phyloP scores from a whole-genome alignment of 2,113 vertebrate species.

The Ammodytes dubius region DNA sequence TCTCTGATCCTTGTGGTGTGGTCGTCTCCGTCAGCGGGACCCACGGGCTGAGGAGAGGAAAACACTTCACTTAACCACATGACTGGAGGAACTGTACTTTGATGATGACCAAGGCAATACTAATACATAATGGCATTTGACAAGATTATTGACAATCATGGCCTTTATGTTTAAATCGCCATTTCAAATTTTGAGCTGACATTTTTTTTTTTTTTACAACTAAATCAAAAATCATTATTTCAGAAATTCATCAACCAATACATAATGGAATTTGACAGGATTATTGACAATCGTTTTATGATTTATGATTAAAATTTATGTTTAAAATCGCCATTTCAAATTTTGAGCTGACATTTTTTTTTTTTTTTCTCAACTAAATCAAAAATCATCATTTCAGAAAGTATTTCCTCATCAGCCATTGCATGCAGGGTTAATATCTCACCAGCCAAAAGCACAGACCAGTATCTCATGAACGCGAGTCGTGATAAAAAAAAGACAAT shows the following conservation, averaged over 20 bases:
- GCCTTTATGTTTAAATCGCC: neutral
- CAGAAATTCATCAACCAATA: too few species aligned
- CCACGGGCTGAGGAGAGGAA: slow-evolving; percentile 35
- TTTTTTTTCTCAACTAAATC: too few species aligned
- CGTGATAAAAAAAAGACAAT: neutral
- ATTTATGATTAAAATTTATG: too few species aligned
- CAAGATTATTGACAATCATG: neutral
- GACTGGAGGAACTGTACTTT: neutral
- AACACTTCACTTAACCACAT: neutral
- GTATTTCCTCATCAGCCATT: too few species aligned
- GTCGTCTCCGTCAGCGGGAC: slow-evolving; percentile 67
- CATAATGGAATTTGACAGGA: neutral
- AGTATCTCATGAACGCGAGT: neutral
- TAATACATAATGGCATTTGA: neutral
- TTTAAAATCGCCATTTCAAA: neutral
- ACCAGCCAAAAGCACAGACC: neutral
- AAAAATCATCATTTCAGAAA: too few species aligned
- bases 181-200: too few species aligned
- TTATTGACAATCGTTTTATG: neutral
- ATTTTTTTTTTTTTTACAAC: too few species aligned
- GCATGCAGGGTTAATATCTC: neutral
- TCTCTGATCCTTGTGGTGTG: slow-evolving; percentile 80
- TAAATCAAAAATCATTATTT: too few species aligned
- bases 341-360: too few species aligned
- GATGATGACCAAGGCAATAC: neutral